Base-by-base conservation (phyloP, 2,888 invertebrate species). In the Acronicta aceris region DNA sequence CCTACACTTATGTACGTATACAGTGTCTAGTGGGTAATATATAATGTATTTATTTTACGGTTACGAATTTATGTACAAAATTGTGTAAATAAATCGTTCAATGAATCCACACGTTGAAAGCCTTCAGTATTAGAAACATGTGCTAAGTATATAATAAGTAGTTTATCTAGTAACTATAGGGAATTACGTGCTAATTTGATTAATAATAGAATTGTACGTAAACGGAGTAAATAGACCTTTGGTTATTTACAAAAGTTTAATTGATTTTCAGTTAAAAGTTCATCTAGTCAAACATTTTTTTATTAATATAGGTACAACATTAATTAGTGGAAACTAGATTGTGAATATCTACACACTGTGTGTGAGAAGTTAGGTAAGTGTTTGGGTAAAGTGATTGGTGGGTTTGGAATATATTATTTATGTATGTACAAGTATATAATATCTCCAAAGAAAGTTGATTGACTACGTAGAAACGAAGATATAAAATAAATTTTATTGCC, bases 61-160 rank as follows among this genome's bases (percentile, higher is more conserved):
- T 48, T 30, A 54, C 40, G 15, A 54, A 70, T 70, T 70, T 50
- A 70, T 70, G 70, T 42, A 50, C 7, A 25, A 63, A 33, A 70
- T 69, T 63, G 64, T 46, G 46, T 47, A 21, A 52, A 36, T 52
- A 48, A 51, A 65, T 67, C 21, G 21, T 21, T 21, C 21, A 21
- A 21, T 21, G 21, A 21, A 21, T 21, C 30, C 46, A 47, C 50
- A 49, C 7, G 10, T 53, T 40, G 17, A 33, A 63, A 51, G 10
- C 33, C 41, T 43, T 3, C 13, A 52, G 21, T 41, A 40, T 33
- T 43, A 56, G 45, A 21, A 27, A 25, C 2, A 13, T 55, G 15
- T 67, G 47, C 12, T 46, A 3, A 21, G 21, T 21, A 9, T 25
- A 6, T 36, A 4, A 13, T 6, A n/a, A n/a, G n/a, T n/a, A 36